These are phyloP conservation scores for Bradypodion ventrale DNA, from an alignment of 2,797 vertebrate genomes.

Conservation along the genomic window DNA sequence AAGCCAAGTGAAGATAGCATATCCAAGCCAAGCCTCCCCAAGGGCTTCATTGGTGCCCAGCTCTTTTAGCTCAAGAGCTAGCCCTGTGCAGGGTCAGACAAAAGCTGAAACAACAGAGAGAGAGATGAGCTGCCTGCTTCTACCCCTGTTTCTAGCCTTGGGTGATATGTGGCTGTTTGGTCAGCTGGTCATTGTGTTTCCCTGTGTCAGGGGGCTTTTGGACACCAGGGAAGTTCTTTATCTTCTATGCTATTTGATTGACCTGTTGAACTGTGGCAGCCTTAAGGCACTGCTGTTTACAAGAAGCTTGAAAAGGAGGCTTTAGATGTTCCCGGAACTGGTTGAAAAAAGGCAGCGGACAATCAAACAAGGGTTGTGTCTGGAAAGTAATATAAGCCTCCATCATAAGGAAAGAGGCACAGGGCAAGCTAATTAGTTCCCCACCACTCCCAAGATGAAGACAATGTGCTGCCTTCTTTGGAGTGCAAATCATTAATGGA, in stretches of 20 bases:
- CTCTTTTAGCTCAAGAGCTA: neutral
- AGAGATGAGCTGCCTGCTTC: conserved; percentile 2
- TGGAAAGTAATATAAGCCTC: neutral
- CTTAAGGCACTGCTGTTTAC: conserved; percentile 23
- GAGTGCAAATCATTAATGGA: neutral
- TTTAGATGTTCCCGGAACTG: neutral
- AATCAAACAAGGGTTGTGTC: conserved; percentile 1
- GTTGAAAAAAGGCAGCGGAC: neutral
- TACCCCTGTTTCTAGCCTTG: conserved; percentile 15
- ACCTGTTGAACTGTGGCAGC: conserved; percentile 20
- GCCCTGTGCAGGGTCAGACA: neutral
- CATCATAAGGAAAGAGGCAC: neutral
- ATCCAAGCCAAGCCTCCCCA: neutral
- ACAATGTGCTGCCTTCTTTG: neutral
- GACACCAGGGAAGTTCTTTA: conserved; percentile 13
- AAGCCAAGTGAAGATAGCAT: neutral
- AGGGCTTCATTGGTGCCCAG: fast-evolving
- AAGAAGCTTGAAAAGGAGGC: conserved; percentile 17
- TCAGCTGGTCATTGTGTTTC: conserved; percentile 52
- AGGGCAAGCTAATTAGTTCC: neutral
- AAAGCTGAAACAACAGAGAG: conserved; percentile 22
- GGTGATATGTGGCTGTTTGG: conserved; percentile 37
- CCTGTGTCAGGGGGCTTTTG: neutral
- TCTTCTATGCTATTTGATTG: conserved; percentile 35
- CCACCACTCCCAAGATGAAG: neutral